phyloP scores from a whole-genome alignment of 2,797 vertebrate genomes.

The Fundulus diaphanus region DNA sequence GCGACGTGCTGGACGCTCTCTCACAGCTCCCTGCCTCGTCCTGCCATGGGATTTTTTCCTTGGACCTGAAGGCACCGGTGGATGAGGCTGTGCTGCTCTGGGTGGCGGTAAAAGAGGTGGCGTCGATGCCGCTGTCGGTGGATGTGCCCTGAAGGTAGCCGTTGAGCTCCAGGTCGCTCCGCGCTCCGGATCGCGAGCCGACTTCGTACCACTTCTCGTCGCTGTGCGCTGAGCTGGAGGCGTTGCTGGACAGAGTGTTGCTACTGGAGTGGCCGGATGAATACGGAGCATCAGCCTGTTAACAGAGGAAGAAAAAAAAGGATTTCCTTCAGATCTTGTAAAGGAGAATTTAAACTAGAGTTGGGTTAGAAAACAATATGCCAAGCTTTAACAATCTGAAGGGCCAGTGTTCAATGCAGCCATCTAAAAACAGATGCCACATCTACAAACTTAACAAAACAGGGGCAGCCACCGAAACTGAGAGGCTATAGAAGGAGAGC shows the following conservation, averaged over 20 bases:
- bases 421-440: too few relatives aligned
- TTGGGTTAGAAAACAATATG: too few relatives aligned
- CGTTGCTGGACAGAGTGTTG: slow-evolving; percentile 96
- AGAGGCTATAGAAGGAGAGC: too few relatives aligned
- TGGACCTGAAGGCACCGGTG: slow-evolving; percentile 79
- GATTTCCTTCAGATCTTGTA: background rate
- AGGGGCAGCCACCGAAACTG: too few relatives aligned
- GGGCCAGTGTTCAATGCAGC: too few relatives aligned
- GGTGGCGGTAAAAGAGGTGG: slow-evolving; percentile 88
- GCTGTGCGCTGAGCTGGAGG: slow-evolving; percentile 93
- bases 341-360: background rate
- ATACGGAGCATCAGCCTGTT: slow-evolving; percentile 89
- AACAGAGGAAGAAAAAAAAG: background rate
- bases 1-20: slow-evolving; percentile 49
- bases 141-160: slow-evolving; percentile 92
- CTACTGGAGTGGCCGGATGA: slow-evolving; percentile 94
- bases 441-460: too few relatives aligned
- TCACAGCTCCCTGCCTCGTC: slow-evolving; percentile 82
- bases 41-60: slow-evolving; percentile 89
- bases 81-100: slow-evolving; percentile 87
- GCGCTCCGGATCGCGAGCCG: slow-evolving; percentile 83
- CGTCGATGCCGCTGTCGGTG: slow-evolving; percentile 91
- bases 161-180: slow-evolving; percentile 87
- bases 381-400: too few relatives aligned
- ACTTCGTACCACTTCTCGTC: slow-evolving; percentile 98